These are phyloP conservation scores for Bombus pascuorum DNA, from an alignment of 1,140 invertebrate species.

Conservation along the genomic window DNA sequence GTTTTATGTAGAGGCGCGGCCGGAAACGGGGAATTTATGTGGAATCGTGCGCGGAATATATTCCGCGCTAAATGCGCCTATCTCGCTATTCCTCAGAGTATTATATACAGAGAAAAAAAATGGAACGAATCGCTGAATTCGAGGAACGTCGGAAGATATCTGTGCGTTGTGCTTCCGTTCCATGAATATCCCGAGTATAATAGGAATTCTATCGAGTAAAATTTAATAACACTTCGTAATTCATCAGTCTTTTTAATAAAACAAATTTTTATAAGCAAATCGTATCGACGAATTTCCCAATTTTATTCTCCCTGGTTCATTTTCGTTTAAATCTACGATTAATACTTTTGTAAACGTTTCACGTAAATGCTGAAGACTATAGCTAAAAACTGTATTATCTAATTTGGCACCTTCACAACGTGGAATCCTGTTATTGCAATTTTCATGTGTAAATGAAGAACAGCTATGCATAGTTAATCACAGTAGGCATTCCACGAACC, in stretches of 20 bases:
- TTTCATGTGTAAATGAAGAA: neutral
- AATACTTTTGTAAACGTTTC: neutral
- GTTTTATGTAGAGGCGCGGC: constrained; percentile 30
- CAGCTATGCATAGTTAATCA: neutral
- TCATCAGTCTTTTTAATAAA: neutral
- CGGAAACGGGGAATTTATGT: constrained; percentile 41
- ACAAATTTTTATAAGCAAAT: neutral
- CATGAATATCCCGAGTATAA: neutral
- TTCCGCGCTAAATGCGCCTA: constrained; percentile 31
- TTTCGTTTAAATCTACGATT: neutral
- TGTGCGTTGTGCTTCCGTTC: neutral
- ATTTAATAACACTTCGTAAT: neutral
- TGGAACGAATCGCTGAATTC: neutral
- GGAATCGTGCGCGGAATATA: constrained; percentile 41
- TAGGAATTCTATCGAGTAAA: neutral
- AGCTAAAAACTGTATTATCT: neutral
- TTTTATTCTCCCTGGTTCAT: neutral
- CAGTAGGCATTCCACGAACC: neutral
- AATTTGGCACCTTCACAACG: neutral
- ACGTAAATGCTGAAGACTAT: neutral
- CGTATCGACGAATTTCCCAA: no score
- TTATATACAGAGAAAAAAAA: neutral
- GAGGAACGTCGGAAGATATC: neutral
- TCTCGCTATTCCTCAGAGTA: neutral
- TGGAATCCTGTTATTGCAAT: neutral